Evolutionary conservation across 2,113 vertebrate genomes (phyloP).

Genomic region (Leptobrachium ailaonicum): DNA sequence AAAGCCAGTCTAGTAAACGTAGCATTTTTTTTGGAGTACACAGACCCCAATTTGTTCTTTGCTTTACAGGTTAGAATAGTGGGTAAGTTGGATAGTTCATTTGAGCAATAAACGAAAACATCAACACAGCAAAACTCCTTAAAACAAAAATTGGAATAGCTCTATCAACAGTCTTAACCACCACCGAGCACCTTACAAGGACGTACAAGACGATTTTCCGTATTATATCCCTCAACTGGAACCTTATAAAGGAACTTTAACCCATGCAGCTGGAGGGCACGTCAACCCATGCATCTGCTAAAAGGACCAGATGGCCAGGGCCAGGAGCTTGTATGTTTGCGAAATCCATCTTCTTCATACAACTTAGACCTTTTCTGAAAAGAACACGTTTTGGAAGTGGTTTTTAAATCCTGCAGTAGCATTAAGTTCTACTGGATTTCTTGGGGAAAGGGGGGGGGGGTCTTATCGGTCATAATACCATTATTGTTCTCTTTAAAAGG

Average conservation of each 20-base stretch:
- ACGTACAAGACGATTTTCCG: slow-evolving; percentile 21
- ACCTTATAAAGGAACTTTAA: slow-evolving; percentile 42
- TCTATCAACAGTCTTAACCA: background rate
- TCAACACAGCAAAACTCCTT: background rate
- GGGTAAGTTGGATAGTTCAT: too few relatives aligned
- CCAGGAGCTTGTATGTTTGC: background rate
- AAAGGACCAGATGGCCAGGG: background rate
- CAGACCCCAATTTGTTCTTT: too few relatives aligned
- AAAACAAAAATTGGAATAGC: background rate
- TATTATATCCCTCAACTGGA: slow-evolving; percentile 17
- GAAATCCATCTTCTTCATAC: background rate
- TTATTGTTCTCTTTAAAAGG: slow-evolving; percentile 71
- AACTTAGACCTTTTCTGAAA: background rate
- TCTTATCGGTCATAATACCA: slow-evolving; percentile 64
- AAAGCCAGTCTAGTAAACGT: too few relatives aligned
- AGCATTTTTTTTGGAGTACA: too few relatives aligned
- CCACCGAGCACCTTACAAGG: background rate
- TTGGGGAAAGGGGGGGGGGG: slow-evolving; percentile 33
- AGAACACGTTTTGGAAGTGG: background rate
- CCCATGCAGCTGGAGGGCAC: background rate
- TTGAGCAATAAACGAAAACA: too few relatives aligned
- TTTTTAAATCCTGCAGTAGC: slow-evolving; percentile 53
- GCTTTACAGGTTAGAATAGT: too few relatives aligned
- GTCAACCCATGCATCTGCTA: background rate
- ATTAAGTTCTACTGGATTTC: background rate